Evolutionary conservation across 2,797 vertebrate genomes (phyloP).

Genomic region (Microctenopoma lineatum): DNA sequence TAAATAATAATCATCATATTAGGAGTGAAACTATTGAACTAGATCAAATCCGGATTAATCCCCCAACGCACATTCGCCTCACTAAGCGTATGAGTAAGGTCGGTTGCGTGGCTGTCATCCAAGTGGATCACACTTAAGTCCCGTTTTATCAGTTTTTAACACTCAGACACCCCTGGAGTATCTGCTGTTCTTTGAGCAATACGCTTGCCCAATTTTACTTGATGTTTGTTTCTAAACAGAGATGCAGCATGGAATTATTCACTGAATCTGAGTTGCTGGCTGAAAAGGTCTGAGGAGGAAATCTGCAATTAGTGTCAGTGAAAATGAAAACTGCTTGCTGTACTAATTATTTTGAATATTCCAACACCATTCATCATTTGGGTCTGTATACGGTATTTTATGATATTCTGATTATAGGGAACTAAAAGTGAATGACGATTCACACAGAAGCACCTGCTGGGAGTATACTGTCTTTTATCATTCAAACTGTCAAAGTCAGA

Average conservation of each 20-base stretch:
- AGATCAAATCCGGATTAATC: neutral
- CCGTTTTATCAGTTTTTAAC: neutral
- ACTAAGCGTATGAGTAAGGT: conserved; percentile 16
- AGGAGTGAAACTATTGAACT: neutral
- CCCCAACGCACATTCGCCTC: neutral
- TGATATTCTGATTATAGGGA: conserved; percentile 4
- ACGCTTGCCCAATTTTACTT: neutral
- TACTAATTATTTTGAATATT: conserved; percentile 8
- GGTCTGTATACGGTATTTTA: neutral
- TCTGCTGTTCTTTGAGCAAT: conserved; percentile 1
- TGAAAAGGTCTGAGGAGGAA: conserved; percentile 27
- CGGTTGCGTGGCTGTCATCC: conserved; percentile 17
- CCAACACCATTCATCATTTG: neutral
- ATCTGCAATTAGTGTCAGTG: conserved; percentile 5
- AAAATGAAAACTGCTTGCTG: conserved; percentile 11
- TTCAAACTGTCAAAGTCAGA: too few species aligned
- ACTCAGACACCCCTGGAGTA: conserved; percentile 4
- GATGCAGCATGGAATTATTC: conserved; percentile 29
- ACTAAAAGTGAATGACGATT: neutral
- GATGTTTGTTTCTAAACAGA: conserved; percentile 43
- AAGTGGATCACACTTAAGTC: conserved; percentile 27
- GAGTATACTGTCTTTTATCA: too few species aligned
- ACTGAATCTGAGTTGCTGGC: conserved; percentile 27
- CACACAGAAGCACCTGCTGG: neutral
- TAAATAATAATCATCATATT: conserved; percentile 3